Evolutionary conservation across 2,797 vertebrate species (phyloP), one percentile per base, ranked within the genome.

Genomic region (Luscinia megarhynchos): DNA sequence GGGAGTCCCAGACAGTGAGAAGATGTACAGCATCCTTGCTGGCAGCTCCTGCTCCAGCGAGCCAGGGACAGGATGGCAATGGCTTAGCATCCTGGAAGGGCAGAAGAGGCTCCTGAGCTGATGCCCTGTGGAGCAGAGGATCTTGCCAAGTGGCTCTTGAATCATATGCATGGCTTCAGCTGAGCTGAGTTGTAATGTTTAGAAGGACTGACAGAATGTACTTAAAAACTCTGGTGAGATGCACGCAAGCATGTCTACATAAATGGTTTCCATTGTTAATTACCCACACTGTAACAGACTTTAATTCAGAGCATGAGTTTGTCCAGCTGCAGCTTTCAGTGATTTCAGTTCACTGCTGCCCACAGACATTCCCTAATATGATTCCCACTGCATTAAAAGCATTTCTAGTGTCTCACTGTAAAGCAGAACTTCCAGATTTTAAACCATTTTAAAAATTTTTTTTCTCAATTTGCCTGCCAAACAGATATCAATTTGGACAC

Each of bases 41-140:
- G 80, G 64, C 62, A 86, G 34, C 62, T 34, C 80, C 26, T 20
- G 74, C 20, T 15, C 2, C 2, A 66, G 27, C 0, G 0, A 48
- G 24, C 9, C 2, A 6, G 32, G 32, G n/a, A 70, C 1, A 20
- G 54, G 46, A 41, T 24, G 57, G 55, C 46, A 32, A 27, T 6
- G 63, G 48, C 36, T 67, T 30, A 14, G 50, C 0, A 0, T 29
- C 12, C 61, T 53, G 36, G 53, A 34, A 48, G 45, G 73, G 10
- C 69, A 84, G 54, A 57, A 34, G 34, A 45, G 36, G 38, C 54
- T 77, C 57, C 7, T 26, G 57, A 66, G 54, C 48, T 48, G 18
- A 83, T 50, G 5, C 22, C 29, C 40, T 26, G 77, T 15, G 2
- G 64, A 86, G 62, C 77, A 75, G 12, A 78, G 43, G 27, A 30